Evolutionary conservation across 2,888 invertebrate genomes (phyloP), one percentile per base, ranked within the genome.

Genomic region (Caenorhabditis afra): DNA sequence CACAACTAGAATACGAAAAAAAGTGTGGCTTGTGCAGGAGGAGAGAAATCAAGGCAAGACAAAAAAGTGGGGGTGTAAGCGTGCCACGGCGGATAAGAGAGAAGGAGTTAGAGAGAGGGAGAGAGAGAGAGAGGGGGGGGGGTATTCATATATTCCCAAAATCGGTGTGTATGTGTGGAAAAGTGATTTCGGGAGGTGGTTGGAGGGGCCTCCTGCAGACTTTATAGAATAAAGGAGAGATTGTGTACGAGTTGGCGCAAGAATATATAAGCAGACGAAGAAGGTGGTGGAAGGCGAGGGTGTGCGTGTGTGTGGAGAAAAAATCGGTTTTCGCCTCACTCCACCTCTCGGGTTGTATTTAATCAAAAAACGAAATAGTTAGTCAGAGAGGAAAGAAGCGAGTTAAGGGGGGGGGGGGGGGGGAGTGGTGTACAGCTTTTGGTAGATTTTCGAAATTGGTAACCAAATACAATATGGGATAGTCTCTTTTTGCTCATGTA

Each of bases 311-410:
- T 5, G 41, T 11, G 41, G 41, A 29, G 29, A 29, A 53, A 16
- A 61, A 61, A 53, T 70, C 70, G 53, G 70, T 70, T 61, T 70
- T 45, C 20, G 50, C 35, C 70, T 47, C 61, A 39, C 53, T 11
- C 16, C 16, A 7, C 47, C 2, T 16, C 29, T 35, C 29, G 41
- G 3, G 59, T 52, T 44, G 70, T 70, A 70, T 70, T 61, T 61
- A 70, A 70, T 70, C 70, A 70, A 61, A 35, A 65, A 70, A 61
- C 52, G 53, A 53, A 47, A 29, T 70, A 61, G 61, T 44, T 14
- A 70, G 52, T 23, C 16, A 58, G 59, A 68, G 53, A 53, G 41
- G 44, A 68, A 58, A 23, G 18, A 39, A 58, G 23, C 44, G 41
- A 53, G 44, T 23, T 53, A 35, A 29, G 29, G 29, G 29, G 29